Evolutionary conservation across 2,113 vertebrate species (phyloP), one percentile per base, ranked within the genome.

Genomic region (Neodontobutis hainanensis): DNA sequence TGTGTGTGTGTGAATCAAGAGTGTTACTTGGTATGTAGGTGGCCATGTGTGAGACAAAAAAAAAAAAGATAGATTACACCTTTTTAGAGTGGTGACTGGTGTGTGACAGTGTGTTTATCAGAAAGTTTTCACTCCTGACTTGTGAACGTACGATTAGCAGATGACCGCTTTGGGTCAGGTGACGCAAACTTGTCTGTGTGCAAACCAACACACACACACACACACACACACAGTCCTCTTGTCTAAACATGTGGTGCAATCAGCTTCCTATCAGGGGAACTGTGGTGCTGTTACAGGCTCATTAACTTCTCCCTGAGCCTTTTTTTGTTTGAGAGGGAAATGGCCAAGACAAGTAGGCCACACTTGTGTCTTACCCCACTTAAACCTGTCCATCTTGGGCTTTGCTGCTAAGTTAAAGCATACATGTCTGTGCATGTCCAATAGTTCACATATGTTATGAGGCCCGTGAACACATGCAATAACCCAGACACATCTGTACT

Each of bases 211-310:
- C 67, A 77, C 52, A 0, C 44, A 47, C 50, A 11, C 46, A 19
- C 57, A 58, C 65, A 56, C 63, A 32, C 40, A 5, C 50, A 43
- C 69, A 72, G 43, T 76, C 68, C 47, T 75, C 48, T 67, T 42
- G 79, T 62, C 74, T 19, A 48, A 81, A 87, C 85, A 74, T 81
- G 84, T 77, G 83, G 80, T 57, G 73, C 61, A 87, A 86, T 85
- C 86, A 83, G 79, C 55, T 50, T 79, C 60, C 65, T 73, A 73
- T 84, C 76, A 35, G 55, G 70, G 79, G 77, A 78, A 68, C 74
- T 71, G 65, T 78, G 65, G 36, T 57, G 68, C 73, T 73, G 67
- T 70, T 84, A 77, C 75, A 44, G 81, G 78, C 83, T 86, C 86
- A 86, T 87, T 88, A 88, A 84, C 82, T 88, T 84, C 68, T 76